phyloP scores from a whole-genome alignment of 2,797 vertebrate species.

The Gallinago stenura region DNA sequence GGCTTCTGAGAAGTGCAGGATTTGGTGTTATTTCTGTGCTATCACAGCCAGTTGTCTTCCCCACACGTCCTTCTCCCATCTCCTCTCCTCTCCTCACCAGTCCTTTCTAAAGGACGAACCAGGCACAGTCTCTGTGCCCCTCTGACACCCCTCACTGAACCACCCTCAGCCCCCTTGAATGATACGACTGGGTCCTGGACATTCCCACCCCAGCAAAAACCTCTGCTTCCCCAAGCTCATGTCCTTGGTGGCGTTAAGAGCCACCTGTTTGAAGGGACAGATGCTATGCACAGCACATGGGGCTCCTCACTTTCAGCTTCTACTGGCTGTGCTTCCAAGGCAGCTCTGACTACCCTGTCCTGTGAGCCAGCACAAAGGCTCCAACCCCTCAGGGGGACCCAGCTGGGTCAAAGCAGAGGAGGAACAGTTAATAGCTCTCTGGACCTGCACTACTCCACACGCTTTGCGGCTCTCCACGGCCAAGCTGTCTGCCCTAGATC shows the following conservation, averaged over 20 bases:
- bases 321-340: fast-evolving
- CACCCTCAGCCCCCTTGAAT: too few relatives aligned
- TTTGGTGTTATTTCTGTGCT: not conserved
- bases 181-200: too few relatives aligned
- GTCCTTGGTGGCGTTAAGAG: not conserved
- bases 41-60: not conserved
- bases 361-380: fast-evolving
- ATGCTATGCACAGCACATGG: fast-evolving
- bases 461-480: not conserved
- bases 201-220: not conserved
- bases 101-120: not conserved
- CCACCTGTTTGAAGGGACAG: not conserved
- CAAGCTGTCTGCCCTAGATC: not conserved
- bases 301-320: fast-evolving
- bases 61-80: not conserved
- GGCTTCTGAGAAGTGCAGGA: not conserved
- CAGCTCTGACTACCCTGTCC: fast-evolving
- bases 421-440: fast-evolving
- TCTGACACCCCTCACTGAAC: not conserved
- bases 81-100: not conserved
- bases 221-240: not conserved
- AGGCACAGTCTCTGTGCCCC: not conserved
- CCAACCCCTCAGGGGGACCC: fast-evolving
- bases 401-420: fast-evolving
- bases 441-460: fast-evolving